phyloP scores from a whole-genome alignment of 1,140 invertebrate species.

The Oryctes rhinoceros region DNA sequence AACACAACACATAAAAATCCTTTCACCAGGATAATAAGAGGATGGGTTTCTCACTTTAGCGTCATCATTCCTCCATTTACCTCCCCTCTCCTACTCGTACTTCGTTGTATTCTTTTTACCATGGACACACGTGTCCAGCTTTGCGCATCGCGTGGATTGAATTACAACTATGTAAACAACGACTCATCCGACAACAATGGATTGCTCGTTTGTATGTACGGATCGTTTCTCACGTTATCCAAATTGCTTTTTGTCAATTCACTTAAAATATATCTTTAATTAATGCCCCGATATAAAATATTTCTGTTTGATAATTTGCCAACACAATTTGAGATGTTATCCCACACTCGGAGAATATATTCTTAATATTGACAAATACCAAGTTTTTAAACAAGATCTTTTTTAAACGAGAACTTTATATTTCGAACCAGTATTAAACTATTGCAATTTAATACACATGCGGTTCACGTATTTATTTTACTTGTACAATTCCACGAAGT shows the following conservation, averaged over 20 bases:
- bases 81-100: neutral
- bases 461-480: too few relatives aligned
- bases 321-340: neutral
- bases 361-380: too few relatives aligned
- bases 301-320: neutral
- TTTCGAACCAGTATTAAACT: too few relatives aligned
- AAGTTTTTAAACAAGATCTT: too few relatives aligned
- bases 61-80: neutral
- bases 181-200: neutral
- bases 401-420: too few relatives aligned
- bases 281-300: neutral
- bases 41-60: neutral
- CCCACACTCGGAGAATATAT: too few relatives aligned
- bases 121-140: constrained; percentile 3
- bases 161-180: constrained; percentile 14
- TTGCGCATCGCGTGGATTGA: constrained; percentile 12
- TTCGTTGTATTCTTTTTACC: neutral
- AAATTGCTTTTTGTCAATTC: neutral
- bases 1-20: neutral
- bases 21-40: neutral
- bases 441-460: too few relatives aligned
- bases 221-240: constrained; percentile 4
- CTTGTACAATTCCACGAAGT: too few relatives aligned
- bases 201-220: neutral
- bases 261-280: neutral